These are phyloP conservation scores for human (Homo sapiens) DNA, from an alignment of 2,113 vertebrate genomes.

Conservation along the genomic window DNA sequence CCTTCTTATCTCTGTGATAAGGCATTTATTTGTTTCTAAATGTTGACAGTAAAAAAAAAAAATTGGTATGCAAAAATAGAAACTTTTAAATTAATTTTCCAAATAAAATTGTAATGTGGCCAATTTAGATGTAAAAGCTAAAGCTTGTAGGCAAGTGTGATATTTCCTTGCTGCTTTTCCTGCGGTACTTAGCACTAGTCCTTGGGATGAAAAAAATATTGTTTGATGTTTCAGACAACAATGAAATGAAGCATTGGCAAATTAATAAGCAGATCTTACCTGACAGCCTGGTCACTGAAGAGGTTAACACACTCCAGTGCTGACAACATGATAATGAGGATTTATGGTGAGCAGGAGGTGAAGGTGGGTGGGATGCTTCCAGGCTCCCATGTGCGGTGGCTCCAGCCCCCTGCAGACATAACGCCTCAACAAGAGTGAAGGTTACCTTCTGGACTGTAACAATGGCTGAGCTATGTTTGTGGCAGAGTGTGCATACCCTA, in stretches of 20 bases:
- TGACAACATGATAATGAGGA: constrained; percentile 68
- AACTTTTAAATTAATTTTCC: background rate
- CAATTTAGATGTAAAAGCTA: background rate
- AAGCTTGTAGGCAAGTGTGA: rapidly evolving
- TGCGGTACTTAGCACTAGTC: background rate
- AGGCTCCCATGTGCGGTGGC: constrained; percentile 20
- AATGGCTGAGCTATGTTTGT: background rate
- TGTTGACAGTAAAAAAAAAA: background rate
- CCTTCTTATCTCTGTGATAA: background rate
- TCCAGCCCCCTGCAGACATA: background rate
- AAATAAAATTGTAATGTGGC: background rate
- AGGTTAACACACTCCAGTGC: constrained; percentile 49
- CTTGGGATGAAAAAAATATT: background rate
- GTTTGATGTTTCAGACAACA: background rate
- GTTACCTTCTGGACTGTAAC: background rate
- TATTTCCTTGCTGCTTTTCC: background rate
- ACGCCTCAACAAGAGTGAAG: background rate
- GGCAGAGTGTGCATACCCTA: background rate
- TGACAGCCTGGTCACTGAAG: background rate
- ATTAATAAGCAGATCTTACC: background rate
- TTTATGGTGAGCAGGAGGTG: constrained; percentile 62
- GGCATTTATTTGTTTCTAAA: background rate
- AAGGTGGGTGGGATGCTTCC: constrained; percentile 15
- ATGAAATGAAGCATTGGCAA: background rate
- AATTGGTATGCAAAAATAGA: background rate